These are phyloP conservation scores for Epistrophella euchroma DNA, from an alignment of 2,888 invertebrate species.

Conservation along the genomic window DNA sequence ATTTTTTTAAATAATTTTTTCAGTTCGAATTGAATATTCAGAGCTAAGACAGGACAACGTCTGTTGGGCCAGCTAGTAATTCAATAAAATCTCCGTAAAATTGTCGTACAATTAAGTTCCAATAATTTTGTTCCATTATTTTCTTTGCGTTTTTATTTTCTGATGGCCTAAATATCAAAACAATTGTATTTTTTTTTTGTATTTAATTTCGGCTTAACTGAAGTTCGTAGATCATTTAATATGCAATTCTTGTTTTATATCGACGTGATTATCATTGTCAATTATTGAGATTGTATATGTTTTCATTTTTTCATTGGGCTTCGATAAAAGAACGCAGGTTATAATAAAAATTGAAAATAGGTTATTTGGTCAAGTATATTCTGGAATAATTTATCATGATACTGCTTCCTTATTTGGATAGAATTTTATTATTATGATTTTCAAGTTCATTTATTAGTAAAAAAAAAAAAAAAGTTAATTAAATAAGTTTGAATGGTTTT, in stretches of 20 bases:
- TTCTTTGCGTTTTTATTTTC: not conserved
- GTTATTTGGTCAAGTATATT: conserved; percentile 3
- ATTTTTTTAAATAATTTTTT: no score
- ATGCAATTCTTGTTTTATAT: conserved; percentile 9
- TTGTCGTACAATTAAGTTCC: not conserved
- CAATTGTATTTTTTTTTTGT: not conserved
- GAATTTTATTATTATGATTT: not conserved
- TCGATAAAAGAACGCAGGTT: not conserved
- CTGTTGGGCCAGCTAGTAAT: no score
- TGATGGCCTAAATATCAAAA: not conserved
- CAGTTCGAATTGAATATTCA: no score
- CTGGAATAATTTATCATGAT: not conserved
- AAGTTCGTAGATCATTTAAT: conserved; percentile 1
- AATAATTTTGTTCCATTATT: not conserved
- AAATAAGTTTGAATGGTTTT: no score
- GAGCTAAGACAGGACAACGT: no score
- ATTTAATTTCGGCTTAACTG: not conserved
- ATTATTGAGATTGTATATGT: not conserved
- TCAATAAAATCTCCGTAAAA: not conserved
- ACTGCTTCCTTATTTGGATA: not conserved
- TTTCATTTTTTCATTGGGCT: not conserved
- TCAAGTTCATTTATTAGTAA: no score
- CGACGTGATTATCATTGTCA: conserved; percentile 21
- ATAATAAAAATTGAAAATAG: not conserved
- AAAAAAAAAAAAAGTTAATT: no score